Evolutionary conservation across 2,113 vertebrate species (phyloP).

Genomic region (Solea solea): DNA sequence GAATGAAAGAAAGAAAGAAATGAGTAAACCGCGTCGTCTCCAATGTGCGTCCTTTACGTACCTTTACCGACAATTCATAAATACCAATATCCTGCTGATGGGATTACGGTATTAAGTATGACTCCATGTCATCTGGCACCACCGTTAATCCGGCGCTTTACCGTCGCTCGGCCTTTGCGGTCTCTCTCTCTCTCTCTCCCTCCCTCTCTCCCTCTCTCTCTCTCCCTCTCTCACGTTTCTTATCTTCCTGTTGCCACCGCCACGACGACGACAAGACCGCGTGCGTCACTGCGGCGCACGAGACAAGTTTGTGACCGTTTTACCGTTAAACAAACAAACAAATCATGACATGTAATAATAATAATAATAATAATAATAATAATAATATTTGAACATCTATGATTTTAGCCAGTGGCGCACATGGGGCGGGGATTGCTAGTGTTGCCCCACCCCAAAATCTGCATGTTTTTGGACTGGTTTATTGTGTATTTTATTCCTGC

Average conservation of each 20-base stretch:
- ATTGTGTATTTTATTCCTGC: too few relatives aligned
- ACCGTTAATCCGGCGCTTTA: conserved; percentile 11
- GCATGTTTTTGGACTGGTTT: too few relatives aligned
- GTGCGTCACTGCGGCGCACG: conserved; percentile 35
- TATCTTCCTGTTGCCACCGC: conserved; percentile 57
- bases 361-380: too few relatives aligned
- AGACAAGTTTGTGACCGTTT: too few relatives aligned
- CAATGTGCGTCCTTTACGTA: neutral
- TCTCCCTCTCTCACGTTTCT: neutral
- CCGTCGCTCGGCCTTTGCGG: conserved; percentile 31
- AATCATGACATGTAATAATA: too few relatives aligned
- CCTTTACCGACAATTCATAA: neutral
- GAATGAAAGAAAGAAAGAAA: too few relatives aligned
- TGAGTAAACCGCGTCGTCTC: neutral
- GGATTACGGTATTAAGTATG: neutral
- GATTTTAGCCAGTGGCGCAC: too few relatives aligned
- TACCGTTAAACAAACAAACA: too few relatives aligned
- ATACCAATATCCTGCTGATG: neutral
- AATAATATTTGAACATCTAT: too few relatives aligned
- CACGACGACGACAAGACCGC: conserved; percentile 67
- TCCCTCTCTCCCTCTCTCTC: neutral
- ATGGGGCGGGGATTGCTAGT: too few relatives aligned
- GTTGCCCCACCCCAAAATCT: too few relatives aligned
- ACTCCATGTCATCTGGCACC: too few relatives aligned
- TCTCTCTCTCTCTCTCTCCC: neutral